A percentile compares a stretch with the other conserved stretches of the same genome.
phyloP scores from a whole-genome alignment of 2,113 vertebrate genomes.

The Lethenteron camtschaticum region DNA sequence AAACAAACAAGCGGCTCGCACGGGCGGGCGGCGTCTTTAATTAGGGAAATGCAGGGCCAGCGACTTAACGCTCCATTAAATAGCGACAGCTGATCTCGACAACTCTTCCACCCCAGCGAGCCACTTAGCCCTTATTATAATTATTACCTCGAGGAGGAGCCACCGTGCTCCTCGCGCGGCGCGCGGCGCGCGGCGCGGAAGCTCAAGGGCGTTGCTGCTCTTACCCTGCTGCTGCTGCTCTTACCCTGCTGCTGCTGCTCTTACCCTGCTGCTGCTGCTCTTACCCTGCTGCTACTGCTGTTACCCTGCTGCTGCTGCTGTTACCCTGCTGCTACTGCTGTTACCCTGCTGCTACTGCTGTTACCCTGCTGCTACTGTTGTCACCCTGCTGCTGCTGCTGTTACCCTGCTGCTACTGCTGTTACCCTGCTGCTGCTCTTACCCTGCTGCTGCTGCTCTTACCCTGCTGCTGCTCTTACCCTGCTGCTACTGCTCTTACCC shows the following conservation, averaged over 20 bases:
- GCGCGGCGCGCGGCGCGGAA: not conserved
- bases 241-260: not conserved
- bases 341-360: too few relatives aligned
- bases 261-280: too few relatives aligned
- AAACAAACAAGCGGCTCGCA: not conserved
- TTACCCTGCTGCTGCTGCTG: too few relatives aligned
- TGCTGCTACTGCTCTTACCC: too few relatives aligned
- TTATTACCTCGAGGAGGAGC: not conserved
- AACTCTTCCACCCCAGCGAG: slow-evolving; percentile 6
- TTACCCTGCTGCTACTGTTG: too few relatives aligned
- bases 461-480: too few relatives aligned
- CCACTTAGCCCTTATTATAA: not conserved
- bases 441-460: too few relatives aligned
- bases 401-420: too few relatives aligned
- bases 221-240: not conserved
- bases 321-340: too few relatives aligned
- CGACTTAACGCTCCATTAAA: slow-evolving; percentile 5
- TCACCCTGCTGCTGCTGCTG: too few relatives aligned
- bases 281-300: too few relatives aligned
- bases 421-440: too few relatives aligned
- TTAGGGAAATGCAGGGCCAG: slow-evolving; percentile 6
- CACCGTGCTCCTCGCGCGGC: not conserved
- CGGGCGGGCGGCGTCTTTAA: slow-evolving; percentile 5
- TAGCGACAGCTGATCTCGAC: slow-evolving; percentile 2
- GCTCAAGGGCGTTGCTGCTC: not conserved